Evolutionary conservation across 2,888 invertebrate species (phyloP), one percentile per base, ranked within the genome.

Genomic region (Acleris holmiana): DNA sequence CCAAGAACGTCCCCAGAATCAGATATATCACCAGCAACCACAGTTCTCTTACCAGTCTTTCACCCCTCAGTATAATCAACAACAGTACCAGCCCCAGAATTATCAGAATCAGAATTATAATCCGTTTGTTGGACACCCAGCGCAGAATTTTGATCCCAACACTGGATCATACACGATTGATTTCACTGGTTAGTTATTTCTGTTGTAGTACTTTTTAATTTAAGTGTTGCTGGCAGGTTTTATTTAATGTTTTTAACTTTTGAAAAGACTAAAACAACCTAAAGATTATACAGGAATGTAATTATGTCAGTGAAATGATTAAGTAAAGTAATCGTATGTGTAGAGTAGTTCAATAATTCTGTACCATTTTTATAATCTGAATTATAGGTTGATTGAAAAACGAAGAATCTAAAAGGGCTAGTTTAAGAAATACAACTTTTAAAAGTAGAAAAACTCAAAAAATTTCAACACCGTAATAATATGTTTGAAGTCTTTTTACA

Each of bases 81-180:
- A 77, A 60, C 79, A 78, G 46, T 82, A 77, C 61, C 79, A 80
- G 67, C 85, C 76, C 61, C 80, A 74, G 57, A 80, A 76, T 67
- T 80, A 85, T 66, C 84, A 85, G 67, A 74, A 81, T 51, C 91
- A 90, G 68, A 85, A 85, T 58, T 86, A 85, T 73, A 89, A 91
- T 71, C 91, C 93, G 15, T 95, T 94, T 77, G 78, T 89, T 58
- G 95, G 95, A 18, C 96, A 96, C 83, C 96, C 96, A 0, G 95
- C 96, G 0, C 93, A 94, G 69, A 96, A 96, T 78, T 93, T 96
- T 68, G 95, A 97, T 77, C 94, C 96, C 49, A 94, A 90, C 79
- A 94, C 95, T 66, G 97, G 96, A 18, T 97, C 97, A 5, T 97
- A 97, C 84, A 94, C 95, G 69, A 95, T 97, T 70, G 95, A 95